Evolutionary conservation across 2,113 vertebrate species (phyloP).

Genomic region (Oriolus oriolus): DNA sequence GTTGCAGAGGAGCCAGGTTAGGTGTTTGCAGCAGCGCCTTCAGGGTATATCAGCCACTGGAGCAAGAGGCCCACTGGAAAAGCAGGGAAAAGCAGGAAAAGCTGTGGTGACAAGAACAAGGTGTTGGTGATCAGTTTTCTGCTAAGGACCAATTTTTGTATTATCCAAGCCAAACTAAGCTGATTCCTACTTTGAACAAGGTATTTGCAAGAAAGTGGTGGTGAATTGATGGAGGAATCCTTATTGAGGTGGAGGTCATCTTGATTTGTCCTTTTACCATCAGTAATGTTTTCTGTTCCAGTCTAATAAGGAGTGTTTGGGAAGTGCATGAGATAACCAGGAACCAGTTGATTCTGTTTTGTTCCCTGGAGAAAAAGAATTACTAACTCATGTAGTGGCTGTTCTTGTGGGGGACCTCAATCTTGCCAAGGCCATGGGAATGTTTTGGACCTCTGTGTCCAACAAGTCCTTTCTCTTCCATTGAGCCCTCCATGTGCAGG

Average conservation of each 20-base stretch:
- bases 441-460: neutral
- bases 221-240: neutral
- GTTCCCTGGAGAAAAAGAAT: neutral
- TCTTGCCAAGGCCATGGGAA: neutral
- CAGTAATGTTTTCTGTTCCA: neutral
- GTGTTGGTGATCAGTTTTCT: neutral
- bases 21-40: neutral
- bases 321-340: neutral
- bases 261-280: neutral
- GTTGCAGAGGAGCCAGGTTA: neutral
- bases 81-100: neutral
- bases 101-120: neutral
- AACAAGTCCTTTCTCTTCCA: fast-evolving
- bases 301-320: neutral
- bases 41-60: neutral
- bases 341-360: neutral
- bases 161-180: neutral
- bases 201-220: neutral
- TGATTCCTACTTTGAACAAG: neutral
- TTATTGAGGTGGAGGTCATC: neutral
- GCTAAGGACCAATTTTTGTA: neutral
- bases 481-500: fast-evolving
- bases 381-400: neutral
- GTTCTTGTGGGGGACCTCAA: neutral
- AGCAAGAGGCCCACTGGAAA: neutral